phyloP scores from a whole-genome alignment of 2,888 invertebrate species.

The Apamea monoglypha region DNA sequence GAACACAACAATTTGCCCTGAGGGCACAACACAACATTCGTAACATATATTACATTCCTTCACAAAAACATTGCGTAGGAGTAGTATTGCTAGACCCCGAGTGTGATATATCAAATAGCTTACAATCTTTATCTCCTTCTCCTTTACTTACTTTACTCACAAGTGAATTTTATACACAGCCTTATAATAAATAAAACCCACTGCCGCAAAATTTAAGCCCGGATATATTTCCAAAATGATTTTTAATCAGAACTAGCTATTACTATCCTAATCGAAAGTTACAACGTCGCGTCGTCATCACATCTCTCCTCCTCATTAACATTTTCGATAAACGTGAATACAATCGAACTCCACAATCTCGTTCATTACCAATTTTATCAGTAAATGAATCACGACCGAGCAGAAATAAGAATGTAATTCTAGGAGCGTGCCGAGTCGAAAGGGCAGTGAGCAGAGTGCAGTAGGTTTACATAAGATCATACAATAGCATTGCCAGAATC shows the following conservation, averaged over 20 bases:
- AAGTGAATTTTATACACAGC: slow-evolving; percentile 86
- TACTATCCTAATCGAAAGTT: slow-evolving; percentile 76
- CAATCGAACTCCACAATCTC: slow-evolving; percentile 48
- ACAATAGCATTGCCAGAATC: slow-evolving; percentile 57
- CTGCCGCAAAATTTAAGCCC: slow-evolving; percentile 82
- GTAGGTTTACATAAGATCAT: slow-evolving; percentile 65
- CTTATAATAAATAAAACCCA: slow-evolving; percentile 85
- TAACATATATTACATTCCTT: slow-evolving; percentile 78
- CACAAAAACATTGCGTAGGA: slow-evolving; percentile 76
- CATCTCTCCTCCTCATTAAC: slow-evolving; percentile 31
- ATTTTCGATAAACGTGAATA: slow-evolving; percentile 58
- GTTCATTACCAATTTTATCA: slow-evolving; percentile 69
- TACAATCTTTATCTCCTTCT: slow-evolving; percentile 78
- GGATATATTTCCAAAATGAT: slow-evolving; percentile 72
- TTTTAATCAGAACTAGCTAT: slow-evolving; percentile 77
- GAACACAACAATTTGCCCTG: slow-evolving; percentile 80
- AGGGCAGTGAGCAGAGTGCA: slow-evolving; percentile 77
- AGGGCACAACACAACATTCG: slow-evolving; percentile 81
- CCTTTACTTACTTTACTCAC: slow-evolving; percentile 80
- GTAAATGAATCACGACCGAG: slow-evolving; percentile 64
- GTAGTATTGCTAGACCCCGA: slow-evolving; percentile 74
- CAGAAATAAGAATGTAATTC: slow-evolving; percentile 53
- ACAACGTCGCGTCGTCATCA: slow-evolving; percentile 64
- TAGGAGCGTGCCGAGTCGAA: slow-evolving; percentile 71
- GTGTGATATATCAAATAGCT: slow-evolving; percentile 74